Percentiles rank a stretch among this genome's conserved stretches.
These are phyloP conservation scores for Uloborus plumipes DNA, from an alignment of 2,888 invertebrate species.

Conservation along the genomic window DNA sequence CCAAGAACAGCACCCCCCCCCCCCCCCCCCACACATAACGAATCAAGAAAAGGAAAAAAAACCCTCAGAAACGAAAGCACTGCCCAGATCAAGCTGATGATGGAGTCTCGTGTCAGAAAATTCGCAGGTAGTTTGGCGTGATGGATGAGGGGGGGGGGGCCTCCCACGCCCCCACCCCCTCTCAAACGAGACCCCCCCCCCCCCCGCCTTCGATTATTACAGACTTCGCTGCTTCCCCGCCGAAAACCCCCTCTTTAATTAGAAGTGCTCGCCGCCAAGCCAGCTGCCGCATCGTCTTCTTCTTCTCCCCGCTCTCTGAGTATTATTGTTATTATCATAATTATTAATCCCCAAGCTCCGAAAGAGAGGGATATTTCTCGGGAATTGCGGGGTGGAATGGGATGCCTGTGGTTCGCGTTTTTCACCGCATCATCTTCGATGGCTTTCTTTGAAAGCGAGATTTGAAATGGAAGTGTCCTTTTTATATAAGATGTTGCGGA, in stretches of 20 bases:
- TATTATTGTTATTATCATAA: conserved; percentile 35
- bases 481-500: too few species aligned
- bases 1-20: not conserved
- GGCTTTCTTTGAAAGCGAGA: too few species aligned
- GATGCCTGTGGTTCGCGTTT: too few species aligned
- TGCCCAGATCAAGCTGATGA: conserved; percentile 24
- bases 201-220: not conserved
- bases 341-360: conserved; percentile 26
- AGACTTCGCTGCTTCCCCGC: too few species aligned
- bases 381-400: too few species aligned
- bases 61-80: conserved; percentile 20
- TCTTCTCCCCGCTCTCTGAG: conserved; percentile 1
- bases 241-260: conserved; percentile 27
- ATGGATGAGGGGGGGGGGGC: conserved; percentile 27
- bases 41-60: not conserved
- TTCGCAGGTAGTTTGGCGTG: conserved; percentile 41
- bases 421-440: too few species aligned
- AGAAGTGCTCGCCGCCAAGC: conserved; percentile 23
- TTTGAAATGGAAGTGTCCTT: too few species aligned
- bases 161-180: conserved; percentile 30
- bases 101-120: conserved; percentile 22
- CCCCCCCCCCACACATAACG: too few species aligned
- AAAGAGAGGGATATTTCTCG: too few species aligned
- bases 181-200: conserved; percentile 28
- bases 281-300: conserved; percentile 40